These are phyloP conservation scores for Parnassius smintheus DNA, from an alignment of 2,888 invertebrate genomes.

Conservation along the genomic window DNA sequence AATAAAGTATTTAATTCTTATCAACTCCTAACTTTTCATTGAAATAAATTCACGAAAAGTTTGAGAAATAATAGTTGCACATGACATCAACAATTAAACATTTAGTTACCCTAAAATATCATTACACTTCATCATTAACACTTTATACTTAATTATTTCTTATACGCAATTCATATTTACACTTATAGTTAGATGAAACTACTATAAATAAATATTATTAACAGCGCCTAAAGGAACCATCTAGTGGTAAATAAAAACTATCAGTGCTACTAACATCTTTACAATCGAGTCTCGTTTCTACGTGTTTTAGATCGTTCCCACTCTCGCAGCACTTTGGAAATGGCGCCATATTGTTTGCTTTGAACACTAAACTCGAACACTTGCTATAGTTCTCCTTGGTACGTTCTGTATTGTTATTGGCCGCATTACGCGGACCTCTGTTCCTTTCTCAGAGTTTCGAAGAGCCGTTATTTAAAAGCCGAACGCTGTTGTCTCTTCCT, in stretches of 20 bases:
- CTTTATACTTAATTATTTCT: no score
- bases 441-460: constrained; percentile 72
- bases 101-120: no score
- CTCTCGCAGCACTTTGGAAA: constrained; percentile 71
- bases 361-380: constrained; percentile 41
- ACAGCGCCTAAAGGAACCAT: constrained; percentile 31
- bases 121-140: no score
- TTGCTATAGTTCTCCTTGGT: constrained; percentile 66
- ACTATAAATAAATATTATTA: no score
- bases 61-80: no score
- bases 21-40: no score
- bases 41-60: no score
- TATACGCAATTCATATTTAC: neutral
- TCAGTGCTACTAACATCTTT: constrained; percentile 59
- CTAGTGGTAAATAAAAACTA: constrained; percentile 57
- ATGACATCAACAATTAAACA: no score
- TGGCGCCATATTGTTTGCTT: constrained; percentile 54
- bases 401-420: constrained; percentile 59
- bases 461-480: constrained; percentile 67
- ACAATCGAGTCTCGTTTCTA: constrained; percentile 44
- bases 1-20: no score
- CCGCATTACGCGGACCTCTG: constrained; percentile 48
- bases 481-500: constrained; percentile 70
- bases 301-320: constrained; percentile 51
- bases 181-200: neutral